Evolutionary conservation across 2,888 invertebrate species (phyloP).

Genomic region (Phymatocera aterrima): DNA sequence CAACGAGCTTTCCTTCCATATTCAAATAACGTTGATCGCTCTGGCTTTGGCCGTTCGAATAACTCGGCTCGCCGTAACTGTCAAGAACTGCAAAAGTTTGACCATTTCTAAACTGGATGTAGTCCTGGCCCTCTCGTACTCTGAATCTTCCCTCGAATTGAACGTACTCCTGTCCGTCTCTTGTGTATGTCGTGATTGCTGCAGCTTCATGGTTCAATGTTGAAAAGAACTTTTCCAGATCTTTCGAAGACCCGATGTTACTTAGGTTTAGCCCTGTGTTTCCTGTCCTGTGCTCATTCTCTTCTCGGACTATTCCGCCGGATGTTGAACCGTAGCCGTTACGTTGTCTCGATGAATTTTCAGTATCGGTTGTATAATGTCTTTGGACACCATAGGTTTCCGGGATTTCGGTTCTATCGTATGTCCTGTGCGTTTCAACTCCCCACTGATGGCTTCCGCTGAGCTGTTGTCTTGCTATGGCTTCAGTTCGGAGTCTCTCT

Average conservation of each 20-base stretch:
- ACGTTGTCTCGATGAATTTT: slow-evolving; percentile 35
- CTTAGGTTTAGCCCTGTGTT: neutral
- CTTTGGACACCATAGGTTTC: slow-evolving; percentile 61
- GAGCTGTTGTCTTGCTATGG: slow-evolving; percentile 52
- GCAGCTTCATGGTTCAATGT: slow-evolving; percentile 57
- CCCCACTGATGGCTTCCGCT: slow-evolving; percentile 43
- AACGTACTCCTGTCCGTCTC: slow-evolving; percentile 61
- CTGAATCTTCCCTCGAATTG: slow-evolving; percentile 63
- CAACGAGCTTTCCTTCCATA: slow-evolving; percentile 63
- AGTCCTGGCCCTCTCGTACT: slow-evolving; percentile 59
- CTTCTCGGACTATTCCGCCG: neutral
- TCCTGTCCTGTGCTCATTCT: neutral
- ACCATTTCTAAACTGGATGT: slow-evolving; percentile 65
- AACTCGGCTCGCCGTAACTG: slow-evolving; percentile 58
- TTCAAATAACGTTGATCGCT: slow-evolving; percentile 50
- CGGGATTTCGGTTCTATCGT: slow-evolving; percentile 13
- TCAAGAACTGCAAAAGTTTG: slow-evolving; percentile 63
- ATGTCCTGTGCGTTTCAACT: slow-evolving; percentile 47
- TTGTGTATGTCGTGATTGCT: slow-evolving; percentile 58
- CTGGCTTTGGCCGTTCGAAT: slow-evolving; percentile 48
- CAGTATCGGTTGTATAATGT: slow-evolving; percentile 55
- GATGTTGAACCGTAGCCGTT: neutral
- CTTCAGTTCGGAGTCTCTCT: slow-evolving; percentile 48
- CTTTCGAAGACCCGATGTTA: neutral
- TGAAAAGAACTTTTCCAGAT: slow-evolving; percentile 57